A percentile compares a stretch with the other conserved stretches of the same genome.
These are phyloP conservation scores for Calameuta pallipes DNA, from an alignment of 2,888 invertebrate species.

Conservation along the genomic window DNA sequence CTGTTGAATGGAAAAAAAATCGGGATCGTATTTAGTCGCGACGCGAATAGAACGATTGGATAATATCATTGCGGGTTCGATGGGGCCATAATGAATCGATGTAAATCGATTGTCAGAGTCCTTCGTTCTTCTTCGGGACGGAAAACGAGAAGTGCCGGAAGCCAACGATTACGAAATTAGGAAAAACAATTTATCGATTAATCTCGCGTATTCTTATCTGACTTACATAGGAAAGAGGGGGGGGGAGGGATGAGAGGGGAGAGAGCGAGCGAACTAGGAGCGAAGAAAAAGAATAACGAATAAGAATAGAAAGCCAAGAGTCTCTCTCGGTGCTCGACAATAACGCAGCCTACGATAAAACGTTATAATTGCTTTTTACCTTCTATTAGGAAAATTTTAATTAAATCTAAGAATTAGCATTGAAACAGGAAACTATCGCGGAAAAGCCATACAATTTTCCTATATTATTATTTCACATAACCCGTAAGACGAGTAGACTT, in stretches of 20 bases:
- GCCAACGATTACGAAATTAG: conserved; percentile 53
- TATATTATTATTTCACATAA: background rate
- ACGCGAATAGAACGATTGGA: too few relatives aligned
- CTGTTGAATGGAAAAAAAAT: too few relatives aligned
- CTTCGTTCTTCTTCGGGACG: background rate
- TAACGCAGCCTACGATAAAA: conserved; percentile 50
- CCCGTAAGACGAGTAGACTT: background rate
- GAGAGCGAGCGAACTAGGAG: too few relatives aligned
- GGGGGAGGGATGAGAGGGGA: background rate
- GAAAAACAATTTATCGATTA: conserved; percentile 57
- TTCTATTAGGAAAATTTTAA: conserved; percentile 56
- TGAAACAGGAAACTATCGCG: background rate
- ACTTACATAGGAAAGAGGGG: too few relatives aligned
- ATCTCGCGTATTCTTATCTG: conserved; percentile 37
- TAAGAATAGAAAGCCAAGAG: conserved; percentile 7
- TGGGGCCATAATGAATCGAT: too few relatives aligned
- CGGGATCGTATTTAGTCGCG: too few relatives aligned
- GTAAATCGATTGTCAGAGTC: background rate
- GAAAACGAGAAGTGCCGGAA: conserved; percentile 11
- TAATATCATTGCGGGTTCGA: too few relatives aligned
- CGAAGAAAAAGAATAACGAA: background rate
- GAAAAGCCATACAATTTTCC: background rate
- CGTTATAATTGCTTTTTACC: conserved; percentile 59
- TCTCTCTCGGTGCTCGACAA: conserved; percentile 19
- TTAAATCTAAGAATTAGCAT: conserved; percentile 52